Evolutionary conservation across 2,797 vertebrate genomes (phyloP).

Genomic region (Bucorvus abyssinicus): DNA sequence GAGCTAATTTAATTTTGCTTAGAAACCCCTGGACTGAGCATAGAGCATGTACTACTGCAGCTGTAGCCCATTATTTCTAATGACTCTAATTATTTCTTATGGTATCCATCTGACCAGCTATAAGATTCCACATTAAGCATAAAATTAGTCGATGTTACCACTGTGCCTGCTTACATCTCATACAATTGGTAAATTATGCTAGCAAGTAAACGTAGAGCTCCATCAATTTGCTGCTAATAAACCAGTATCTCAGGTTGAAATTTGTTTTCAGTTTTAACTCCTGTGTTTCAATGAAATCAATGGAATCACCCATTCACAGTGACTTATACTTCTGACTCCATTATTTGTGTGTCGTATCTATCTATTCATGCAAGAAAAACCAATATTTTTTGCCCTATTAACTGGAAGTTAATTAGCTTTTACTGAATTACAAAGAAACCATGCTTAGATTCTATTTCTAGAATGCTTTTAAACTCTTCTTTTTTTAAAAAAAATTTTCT

Average conservation of each 20-base stretch:
- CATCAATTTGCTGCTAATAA: slow-evolving; percentile 57
- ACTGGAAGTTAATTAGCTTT: slow-evolving; percentile 33
- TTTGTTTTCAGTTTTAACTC: slow-evolving; percentile 32
- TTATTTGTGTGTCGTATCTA: neutral
- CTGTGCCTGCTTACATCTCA: slow-evolving; percentile 28
- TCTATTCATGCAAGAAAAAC: neutral
- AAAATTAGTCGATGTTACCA: slow-evolving; percentile 57
- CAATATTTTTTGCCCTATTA: neutral
- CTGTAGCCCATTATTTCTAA: slow-evolving; percentile 64
- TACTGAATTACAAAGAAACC: neutral
- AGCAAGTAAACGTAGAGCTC: slow-evolving; percentile 34
- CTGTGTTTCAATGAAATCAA: slow-evolving; percentile 31
- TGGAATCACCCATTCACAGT: neutral
- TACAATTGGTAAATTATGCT: slow-evolving; percentile 51
- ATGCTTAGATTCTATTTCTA: neutral
- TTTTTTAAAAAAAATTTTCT: neutral
- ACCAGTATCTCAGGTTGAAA: slow-evolving; percentile 3
- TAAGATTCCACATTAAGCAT: slow-evolving; percentile 55
- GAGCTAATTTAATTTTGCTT: slow-evolving; percentile 59
- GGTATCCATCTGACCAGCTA: slow-evolving; percentile 56
- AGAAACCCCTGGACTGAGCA: slow-evolving; percentile 49
- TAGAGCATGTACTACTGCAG: slow-evolving; percentile 44
- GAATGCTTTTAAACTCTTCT: neutral
- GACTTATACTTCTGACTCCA: neutral
- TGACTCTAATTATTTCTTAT: slow-evolving; percentile 67